Percentiles rank a stretch among this genome's conserved stretches.
These are phyloP conservation scores for Tor tambroides DNA, from an alignment of 2,113 vertebrate genomes.

Conservation along the genomic window DNA sequence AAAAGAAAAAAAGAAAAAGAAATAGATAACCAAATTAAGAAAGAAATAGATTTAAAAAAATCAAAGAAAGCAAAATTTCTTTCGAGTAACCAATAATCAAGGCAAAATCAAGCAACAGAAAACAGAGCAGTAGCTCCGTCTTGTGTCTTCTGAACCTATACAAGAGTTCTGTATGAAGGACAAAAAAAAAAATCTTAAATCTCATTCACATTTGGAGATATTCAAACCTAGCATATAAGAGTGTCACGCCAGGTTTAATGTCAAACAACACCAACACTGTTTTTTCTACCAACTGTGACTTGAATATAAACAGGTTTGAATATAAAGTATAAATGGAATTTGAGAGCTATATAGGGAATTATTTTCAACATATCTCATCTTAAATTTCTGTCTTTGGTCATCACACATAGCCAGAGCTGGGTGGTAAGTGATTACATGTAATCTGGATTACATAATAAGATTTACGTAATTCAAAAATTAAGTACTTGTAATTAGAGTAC, in stretches of 20 bases:
- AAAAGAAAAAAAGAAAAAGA: background rate
- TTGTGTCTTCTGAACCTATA: no score
- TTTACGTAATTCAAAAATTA: no score
- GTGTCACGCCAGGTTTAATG: background rate
- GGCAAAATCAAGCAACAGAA: no score
- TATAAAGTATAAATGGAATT: background rate
- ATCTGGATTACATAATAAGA: no score
- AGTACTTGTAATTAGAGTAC: no score
- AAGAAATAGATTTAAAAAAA: no score
- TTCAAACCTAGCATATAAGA: background rate
- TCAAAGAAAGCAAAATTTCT: background rate
- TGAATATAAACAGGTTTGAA: background rate
- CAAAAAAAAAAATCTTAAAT: no score
- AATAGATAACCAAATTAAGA: background rate
- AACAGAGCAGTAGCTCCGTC: no score
- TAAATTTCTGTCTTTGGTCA: background rate
- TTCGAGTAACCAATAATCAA: no score
- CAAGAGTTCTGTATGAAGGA: no score
- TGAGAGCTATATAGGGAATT: background rate
- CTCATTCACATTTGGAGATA: background rate
- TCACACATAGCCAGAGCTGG: background rate
- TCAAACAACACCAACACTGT: background rate
- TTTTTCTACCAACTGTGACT: background rate
- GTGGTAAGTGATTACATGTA: no score
- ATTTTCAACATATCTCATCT: background rate